phyloP scores from a whole-genome alignment of 2,888 invertebrate genomes.

The Lasioglossum lativentre region DNA sequence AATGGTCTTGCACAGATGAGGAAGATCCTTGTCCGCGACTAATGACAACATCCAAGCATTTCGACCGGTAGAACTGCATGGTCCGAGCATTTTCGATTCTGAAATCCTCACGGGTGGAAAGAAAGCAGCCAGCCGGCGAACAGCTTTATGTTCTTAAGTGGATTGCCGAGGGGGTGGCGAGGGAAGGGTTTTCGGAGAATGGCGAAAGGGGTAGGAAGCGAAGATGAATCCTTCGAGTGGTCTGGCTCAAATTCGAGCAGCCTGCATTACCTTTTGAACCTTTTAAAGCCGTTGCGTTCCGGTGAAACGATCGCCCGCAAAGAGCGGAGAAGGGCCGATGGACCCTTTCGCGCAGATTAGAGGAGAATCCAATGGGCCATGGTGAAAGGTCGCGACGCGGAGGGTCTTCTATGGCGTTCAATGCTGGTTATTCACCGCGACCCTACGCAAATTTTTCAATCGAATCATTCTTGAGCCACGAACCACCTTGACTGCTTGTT shows the following conservation, averaged over 20 bases:
- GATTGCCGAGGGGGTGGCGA: conserved; percentile 47
- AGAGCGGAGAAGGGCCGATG: conserved; percentile 34
- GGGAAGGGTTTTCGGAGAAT: conserved; percentile 31
- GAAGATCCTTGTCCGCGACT: conserved; percentile 12
- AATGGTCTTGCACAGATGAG: not conserved
- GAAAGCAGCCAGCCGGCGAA: conserved; percentile 41
- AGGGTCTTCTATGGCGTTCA: conserved; percentile 39
- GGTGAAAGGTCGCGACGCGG: conserved; percentile 57
- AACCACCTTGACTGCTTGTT: not conserved
- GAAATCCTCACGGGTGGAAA: conserved; percentile 30
- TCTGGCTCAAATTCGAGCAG: conserved; percentile 63
- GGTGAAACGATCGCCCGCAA: conserved; percentile 53
- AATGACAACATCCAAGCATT: not conserved
- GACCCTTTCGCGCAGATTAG: conserved; percentile 61
- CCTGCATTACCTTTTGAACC: conserved; percentile 62
- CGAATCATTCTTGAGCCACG: conserved; percentile 35
- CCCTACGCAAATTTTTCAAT: conserved; percentile 44
- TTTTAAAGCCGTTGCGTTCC: conserved; percentile 55
- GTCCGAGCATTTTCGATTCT: conserved; percentile 7
- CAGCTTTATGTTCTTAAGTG: conserved; percentile 59
- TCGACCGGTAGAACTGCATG: conserved; percentile 5
- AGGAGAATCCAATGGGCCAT: conserved; percentile 54
- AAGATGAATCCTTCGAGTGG: conserved; percentile 65
- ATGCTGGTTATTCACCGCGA: conserved; percentile 45
- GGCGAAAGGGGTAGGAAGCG: conserved; percentile 33